A percentile compares a stretch with the other conserved stretches of the same genome.
Evolutionary conservation across 2,888 invertebrate species (phyloP).

Genomic region (Eristalis pertinax): DNA sequence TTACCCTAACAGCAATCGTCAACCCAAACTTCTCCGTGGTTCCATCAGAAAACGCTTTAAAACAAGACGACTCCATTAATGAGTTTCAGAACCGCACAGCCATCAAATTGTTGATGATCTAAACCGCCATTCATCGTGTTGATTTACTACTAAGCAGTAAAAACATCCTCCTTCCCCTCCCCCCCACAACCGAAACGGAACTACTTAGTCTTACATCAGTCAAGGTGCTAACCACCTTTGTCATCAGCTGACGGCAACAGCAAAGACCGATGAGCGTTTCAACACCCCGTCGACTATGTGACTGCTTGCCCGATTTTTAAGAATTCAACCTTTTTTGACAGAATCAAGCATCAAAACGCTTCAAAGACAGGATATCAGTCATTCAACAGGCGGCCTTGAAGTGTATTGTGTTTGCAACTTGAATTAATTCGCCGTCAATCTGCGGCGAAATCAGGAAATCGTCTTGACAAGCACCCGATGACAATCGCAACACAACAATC

Average conservation of each 20-base stretch:
- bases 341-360: not conserved
- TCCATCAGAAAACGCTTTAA: too few species aligned
- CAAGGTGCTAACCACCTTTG: not conserved
- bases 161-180: not conserved
- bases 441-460: not conserved
- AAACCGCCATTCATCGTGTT: too few species aligned
- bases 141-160: too few species aligned
- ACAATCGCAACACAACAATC: not conserved
- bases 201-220: not conserved
- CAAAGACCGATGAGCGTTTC: not conserved
- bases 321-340: not conserved
- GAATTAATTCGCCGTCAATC: not conserved
- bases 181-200: not conserved
- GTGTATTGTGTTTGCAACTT: not conserved
- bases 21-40: too few species aligned
- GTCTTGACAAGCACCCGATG: not conserved
- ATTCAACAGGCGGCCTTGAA: not conserved
- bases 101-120: too few species aligned
- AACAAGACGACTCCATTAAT: too few species aligned
- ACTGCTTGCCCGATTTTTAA: not conserved
- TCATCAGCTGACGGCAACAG: not conserved
- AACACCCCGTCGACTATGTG: not conserved
- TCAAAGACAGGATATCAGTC: not conserved
- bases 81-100: too few species aligned
- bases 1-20: too few species aligned